A percentile compares a stretch with the other conserved stretches of the same genome.
Conservation (phyloP, 2,113 vertebrate genomes). For the Campylomormyrus numenius region DNA sequence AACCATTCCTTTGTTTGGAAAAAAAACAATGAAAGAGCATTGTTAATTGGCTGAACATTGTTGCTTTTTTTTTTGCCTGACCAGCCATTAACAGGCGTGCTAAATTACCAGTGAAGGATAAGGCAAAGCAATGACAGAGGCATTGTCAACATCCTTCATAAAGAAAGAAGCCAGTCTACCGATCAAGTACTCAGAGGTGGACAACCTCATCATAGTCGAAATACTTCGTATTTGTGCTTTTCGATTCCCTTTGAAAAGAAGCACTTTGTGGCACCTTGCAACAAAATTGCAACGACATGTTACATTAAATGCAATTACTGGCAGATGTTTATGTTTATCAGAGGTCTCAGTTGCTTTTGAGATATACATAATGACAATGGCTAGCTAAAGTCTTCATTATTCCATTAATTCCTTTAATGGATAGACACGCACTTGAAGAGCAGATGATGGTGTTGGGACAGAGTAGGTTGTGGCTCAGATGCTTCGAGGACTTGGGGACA, state of each 20-base stretch:
- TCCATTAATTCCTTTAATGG: neutral
- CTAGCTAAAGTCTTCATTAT: neutral
- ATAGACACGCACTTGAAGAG: neutral
- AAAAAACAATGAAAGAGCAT: neutral
- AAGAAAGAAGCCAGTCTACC: neutral
- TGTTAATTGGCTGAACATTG: constrained; percentile 4
- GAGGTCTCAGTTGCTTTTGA: neutral
- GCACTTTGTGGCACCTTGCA: neutral
- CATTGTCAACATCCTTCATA: neutral
- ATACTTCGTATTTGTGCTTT: neutral
- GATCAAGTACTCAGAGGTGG: neutral
- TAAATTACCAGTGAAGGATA: neutral
- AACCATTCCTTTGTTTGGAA: neutral
- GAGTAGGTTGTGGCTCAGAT: neutral
- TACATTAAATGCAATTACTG: neutral
- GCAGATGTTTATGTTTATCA: neutral
- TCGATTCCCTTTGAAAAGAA: neutral
- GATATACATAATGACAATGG: neutral
- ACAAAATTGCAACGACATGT: neutral
- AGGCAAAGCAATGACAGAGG: neutral
- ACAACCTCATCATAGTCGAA: neutral
- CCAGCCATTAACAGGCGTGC: neutral
- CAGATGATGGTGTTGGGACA: neutral
- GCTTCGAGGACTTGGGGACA: neutral
- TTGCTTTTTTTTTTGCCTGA: neutral